Percentiles rank a stretch among this genome's conserved stretches.
These are phyloP conservation scores for Manacus vitellinus DNA, from an alignment of 2,113 vertebrate species.

Conservation along the genomic window DNA sequence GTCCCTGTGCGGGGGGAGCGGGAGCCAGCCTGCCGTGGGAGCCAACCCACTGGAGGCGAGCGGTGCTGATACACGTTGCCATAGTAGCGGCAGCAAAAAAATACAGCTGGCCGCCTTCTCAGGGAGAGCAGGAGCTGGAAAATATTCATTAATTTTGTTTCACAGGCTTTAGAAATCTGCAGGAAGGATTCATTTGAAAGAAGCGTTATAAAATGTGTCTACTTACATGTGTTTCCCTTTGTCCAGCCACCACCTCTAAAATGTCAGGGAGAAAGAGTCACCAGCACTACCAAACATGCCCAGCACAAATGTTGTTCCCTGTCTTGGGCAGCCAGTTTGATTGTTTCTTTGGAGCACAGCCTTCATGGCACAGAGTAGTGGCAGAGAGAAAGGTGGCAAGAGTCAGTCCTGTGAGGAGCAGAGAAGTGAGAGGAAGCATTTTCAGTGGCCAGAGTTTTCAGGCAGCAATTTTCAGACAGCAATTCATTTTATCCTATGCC, in stretches of 20 bases:
- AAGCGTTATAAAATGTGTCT: neutral
- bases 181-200: neutral
- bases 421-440: neutral
- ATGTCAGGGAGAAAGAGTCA: neutral
- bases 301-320: neutral
- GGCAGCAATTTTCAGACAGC: neutral
- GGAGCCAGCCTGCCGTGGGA: neutral
- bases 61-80: neutral
- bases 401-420: neutral
- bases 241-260: neutral
- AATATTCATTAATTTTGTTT: slow-evolving; percentile 22
- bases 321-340: neutral
- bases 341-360: accelerated
- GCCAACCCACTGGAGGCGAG: neutral
- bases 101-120: slow-evolving; percentile 39
- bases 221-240: neutral
- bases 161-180: neutral
- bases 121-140: neutral
- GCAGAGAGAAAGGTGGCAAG: neutral
- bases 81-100: slow-evolving; percentile 56
- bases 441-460: neutral
- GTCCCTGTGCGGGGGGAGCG: accelerated
- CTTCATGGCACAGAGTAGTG: neutral
- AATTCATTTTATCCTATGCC: neutral
- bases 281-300: neutral